phyloP scores from a whole-genome alignment of 2,888 invertebrate genomes.

The Lasioglossum morio region DNA sequence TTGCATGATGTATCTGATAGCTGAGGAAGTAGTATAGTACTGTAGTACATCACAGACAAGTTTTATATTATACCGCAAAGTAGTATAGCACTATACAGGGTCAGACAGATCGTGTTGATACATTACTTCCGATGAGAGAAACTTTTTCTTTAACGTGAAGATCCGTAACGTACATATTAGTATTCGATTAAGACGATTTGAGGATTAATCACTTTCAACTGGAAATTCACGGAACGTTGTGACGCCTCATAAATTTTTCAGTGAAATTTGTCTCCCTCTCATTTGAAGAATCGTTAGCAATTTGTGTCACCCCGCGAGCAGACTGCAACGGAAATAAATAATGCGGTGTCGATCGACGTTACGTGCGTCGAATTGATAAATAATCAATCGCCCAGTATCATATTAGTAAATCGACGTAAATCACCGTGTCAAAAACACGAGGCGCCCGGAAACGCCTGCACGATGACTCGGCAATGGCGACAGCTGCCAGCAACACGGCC shows the following conservation, averaged over 20 bases:
- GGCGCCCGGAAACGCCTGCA: constrained; percentile 53
- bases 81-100: too few relatives aligned
- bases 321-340: constrained; percentile 46
- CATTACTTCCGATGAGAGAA: background rate
- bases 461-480: constrained; percentile 66
- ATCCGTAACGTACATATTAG: background rate
- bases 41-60: too few relatives aligned
- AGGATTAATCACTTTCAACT: background rate
- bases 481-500: constrained; percentile 71
- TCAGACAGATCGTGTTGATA: background rate
- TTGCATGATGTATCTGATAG: too few relatives aligned
- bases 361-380: constrained; percentile 61
- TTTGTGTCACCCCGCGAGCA: constrained; percentile 16
- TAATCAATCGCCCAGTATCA: constrained; percentile 68
- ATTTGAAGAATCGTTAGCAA: constrained; percentile 21
- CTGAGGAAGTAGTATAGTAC: too few relatives aligned
- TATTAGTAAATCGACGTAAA: constrained; percentile 57
- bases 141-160: background rate
- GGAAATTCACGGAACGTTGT: background rate
- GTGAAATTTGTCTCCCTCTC: background rate
- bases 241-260: background rate
- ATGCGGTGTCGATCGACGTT: constrained; percentile 57
- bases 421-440: constrained; percentile 71
- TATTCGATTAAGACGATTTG: background rate
- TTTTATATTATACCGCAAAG: background rate